Base-by-base conservation (phyloP, 1,140 invertebrate species). In the Drosophila mauritiana region DNA sequence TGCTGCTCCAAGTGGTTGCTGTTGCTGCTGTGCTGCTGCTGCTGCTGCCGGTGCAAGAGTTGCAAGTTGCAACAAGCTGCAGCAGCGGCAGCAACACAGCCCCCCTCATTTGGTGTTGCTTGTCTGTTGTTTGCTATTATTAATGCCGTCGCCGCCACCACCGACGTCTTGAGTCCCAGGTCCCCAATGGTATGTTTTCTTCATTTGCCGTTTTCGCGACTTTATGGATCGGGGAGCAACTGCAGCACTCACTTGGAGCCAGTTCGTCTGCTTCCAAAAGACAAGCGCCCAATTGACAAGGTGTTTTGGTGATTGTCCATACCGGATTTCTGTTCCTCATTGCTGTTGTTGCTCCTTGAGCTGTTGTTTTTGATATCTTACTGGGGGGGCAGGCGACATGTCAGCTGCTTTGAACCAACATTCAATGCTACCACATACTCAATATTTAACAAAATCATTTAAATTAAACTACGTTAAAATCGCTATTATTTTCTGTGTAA, bases 91-190 rank as follows among this genome's bases (percentile, higher is more conserved):
- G 57, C 63, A 68, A 59, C 72, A 78, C 64, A 57, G 42, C 73
- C 84, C 83, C 84, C 83, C 79, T 89, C 79, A 86, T 86, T 86
- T 88, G 79, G 75, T 76, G 83, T 83, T 86, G 79, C 79, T 72
- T 77, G 77, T 80, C 72, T 72, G 72, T 77, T 81, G 73, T 73
- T 89, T 80, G 73, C 84, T 89, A 84, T 84, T 89, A 89, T 88
- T 88, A 89, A 80, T 89, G 76, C 80, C 80, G 57, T 73, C 73
- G 45, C 57, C 58, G 42, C 64, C 63, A 46, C 63, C 65, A 42
- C 39, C 62, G 54, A 39, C 55, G 15, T 53, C 45, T 17, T 52
- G 40, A 58, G n/a, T 70, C 67, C 63, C 65, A 27, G 4, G 40
- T 31, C 62, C 34, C 34, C 34, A 17, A 25, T 31, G 65, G 42